Evolutionary conservation across 2,888 invertebrate genomes (phyloP).

Genomic region (Spilosoma lubricipeda): DNA sequence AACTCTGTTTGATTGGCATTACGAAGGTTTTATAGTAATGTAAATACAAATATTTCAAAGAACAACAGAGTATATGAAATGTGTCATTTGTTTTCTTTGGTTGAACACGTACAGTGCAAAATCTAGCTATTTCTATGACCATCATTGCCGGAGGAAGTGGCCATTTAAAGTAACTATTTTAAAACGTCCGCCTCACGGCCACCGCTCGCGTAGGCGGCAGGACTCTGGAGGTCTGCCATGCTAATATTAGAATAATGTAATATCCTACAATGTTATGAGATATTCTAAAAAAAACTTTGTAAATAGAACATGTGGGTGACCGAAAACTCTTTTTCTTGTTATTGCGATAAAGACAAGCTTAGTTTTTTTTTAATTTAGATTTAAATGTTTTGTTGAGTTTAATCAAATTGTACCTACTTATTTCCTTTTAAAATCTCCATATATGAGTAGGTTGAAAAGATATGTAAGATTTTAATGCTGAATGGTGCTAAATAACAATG

Average conservation of each 20-base stretch:
- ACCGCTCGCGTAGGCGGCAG: slow-evolving; percentile 48
- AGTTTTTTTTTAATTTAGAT: background rate
- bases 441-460: too few relatives aligned
- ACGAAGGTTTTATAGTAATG: background rate
- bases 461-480: too few relatives aligned
- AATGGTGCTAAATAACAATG: too few relatives aligned
- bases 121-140: slow-evolving; percentile 41
- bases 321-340: background rate
- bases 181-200: slow-evolving; percentile 62
- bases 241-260: slow-evolving; percentile 50
- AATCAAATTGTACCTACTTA: too few relatives aligned
- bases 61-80: too few relatives aligned
- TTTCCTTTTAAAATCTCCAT: too few relatives aligned
- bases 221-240: slow-evolving; percentile 41
- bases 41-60: background rate
- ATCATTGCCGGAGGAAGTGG: slow-evolving; percentile 61
- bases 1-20: background rate
- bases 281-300: background rate
- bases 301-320: background rate
- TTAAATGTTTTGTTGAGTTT: background rate
- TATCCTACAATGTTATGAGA: slow-evolving; percentile 20
- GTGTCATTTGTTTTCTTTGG: background rate
- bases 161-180: slow-evolving; percentile 72
- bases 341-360: background rate
- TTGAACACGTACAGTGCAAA: slow-evolving; percentile 16